Evolutionary conservation across 2,113 vertebrate species (phyloP).

Genomic region (Podilymbus podiceps): DNA sequence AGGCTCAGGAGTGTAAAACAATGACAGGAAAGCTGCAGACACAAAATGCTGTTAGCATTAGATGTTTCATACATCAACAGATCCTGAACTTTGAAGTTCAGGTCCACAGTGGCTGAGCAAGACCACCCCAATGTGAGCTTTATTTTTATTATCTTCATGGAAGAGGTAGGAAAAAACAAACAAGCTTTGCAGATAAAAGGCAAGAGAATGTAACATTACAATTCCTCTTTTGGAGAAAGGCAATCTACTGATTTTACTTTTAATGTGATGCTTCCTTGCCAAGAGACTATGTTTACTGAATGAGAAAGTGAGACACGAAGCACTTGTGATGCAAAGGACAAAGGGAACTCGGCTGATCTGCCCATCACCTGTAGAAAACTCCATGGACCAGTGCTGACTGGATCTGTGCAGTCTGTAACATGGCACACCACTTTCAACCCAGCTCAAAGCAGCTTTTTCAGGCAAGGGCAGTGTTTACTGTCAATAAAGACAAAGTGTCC

Average conservation of each 20-base stretch:
- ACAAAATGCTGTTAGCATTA: not conserved
- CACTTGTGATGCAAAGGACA: not conserved
- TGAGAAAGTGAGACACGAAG: slow-evolving; percentile 5
- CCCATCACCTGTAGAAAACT: not conserved
- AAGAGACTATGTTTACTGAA: slow-evolving; percentile 36
- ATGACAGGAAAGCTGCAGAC: not conserved
- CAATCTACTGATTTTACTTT: slow-evolving; percentile 11
- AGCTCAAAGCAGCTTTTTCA: slow-evolving; percentile 14
- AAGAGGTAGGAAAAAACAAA: not conserved
- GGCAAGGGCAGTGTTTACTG: slow-evolving; percentile 47
- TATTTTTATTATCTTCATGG: not conserved
- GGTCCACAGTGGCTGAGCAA: not conserved
- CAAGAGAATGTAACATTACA: not conserved
- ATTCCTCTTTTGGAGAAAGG: not conserved
- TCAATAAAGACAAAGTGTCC: slow-evolving; percentile 50
- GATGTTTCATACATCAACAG: not conserved
- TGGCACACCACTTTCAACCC: not conserved
- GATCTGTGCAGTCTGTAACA: not conserved
- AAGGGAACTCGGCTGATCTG: slow-evolving; percentile 17
- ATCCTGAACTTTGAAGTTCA: not conserved
- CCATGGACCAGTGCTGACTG: not conserved
- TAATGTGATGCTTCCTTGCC: slow-evolving; percentile 17
- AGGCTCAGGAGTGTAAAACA: not conserved
- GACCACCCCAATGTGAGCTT: not conserved
- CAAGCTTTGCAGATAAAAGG: not conserved